Percentiles rank a stretch among this genome's conserved stretches.
phyloP scores from a whole-genome alignment of 1,140 invertebrate species.

The Caenorhabditis elegans region DNA sequence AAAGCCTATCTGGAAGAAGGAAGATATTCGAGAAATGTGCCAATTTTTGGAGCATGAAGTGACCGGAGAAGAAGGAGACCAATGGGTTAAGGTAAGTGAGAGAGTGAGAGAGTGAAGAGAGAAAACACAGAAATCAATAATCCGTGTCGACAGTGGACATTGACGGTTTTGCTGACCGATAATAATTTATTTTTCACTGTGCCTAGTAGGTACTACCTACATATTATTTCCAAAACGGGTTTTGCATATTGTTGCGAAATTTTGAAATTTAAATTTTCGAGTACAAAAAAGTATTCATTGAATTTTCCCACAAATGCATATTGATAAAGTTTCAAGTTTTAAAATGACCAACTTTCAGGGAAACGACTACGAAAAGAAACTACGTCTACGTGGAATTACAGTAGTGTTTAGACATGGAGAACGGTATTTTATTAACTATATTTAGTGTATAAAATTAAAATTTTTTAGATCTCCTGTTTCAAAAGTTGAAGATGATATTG shows the following conservation, averaged over 20 bases:
- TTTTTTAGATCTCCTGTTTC: background rate
- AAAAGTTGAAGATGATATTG: background rate
- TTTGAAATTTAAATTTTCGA: too few species aligned
- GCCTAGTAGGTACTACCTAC: too few species aligned
- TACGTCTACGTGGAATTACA: conserved; percentile 26
- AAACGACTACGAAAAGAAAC: background rate
- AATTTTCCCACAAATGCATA: too few species aligned
- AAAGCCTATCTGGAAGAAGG: background rate
- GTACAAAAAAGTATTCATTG: too few species aligned
- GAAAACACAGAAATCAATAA: background rate
- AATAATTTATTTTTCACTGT: too few species aligned
- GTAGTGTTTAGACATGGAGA: conserved; percentile 39
- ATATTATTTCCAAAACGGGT: too few species aligned
- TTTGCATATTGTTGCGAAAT: too few species aligned
- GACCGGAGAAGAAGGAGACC: background rate
- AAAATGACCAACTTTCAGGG: background rate
- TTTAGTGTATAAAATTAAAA: background rate
- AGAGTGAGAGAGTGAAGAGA: background rate
- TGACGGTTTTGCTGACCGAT: too few species aligned
- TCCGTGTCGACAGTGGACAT: background rate
- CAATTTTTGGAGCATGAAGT: conserved; percentile 11
- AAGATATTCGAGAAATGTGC: conserved; percentile 4
- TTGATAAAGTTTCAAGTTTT: background rate
- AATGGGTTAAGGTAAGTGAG: background rate
- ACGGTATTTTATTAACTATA: background rate